Evolutionary conservation across 2,888 invertebrate species (phyloP), one percentile per base, ranked within the genome.

Genomic region (Empis livida): DNA sequence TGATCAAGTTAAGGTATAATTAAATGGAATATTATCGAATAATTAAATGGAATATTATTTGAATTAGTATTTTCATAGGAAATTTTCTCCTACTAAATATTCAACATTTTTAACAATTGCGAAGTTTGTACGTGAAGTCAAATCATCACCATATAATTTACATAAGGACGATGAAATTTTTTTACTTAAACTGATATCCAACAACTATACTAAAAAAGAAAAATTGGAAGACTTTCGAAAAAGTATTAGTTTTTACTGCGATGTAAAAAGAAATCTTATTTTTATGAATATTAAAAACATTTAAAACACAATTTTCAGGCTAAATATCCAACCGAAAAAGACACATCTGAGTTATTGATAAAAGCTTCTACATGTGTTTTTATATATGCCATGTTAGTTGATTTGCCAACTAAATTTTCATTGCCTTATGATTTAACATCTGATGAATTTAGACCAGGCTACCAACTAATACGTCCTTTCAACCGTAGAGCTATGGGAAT

Each of bases 1-100:
- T 23, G 42, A 49, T 11, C n/a, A 17, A n/a, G 27, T 51, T 16
- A 15, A 45, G 41, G 49, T 46, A 48, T 17, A 10, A 20, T 20
- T 20, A 5, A 20, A 20, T 20, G 20, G 6, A 20, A 3, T 15
- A 16, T 20, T 20, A 20, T 20, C 6, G 20, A 20, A 20, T 20
- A 20, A 20, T 20, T 20, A 20, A 20, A n/a, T n/a, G n/a, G n/a
- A n/a, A n/a, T n/a, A n/a, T 20, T 20, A 5, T 20, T 20, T 20
- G 6, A 5, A 5, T 20, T 20, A 20, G 20, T 5, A 20, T 20
- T 20, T 20, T 20, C 20, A 20, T 20, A 20, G 20, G 20, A 20
- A 20, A n/a, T n/a, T 20, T 20, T 3, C 20, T 5, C 20, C 4
- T 20, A 20, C 6, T 6, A 20, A 20, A 20, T 5, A 20, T 20